Percentiles rank a stretch among this genome's conserved stretches.
These are phyloP conservation scores for Sicus ferrugineus DNA, from an alignment of 2,888 invertebrate species.

Conservation along the genomic window DNA sequence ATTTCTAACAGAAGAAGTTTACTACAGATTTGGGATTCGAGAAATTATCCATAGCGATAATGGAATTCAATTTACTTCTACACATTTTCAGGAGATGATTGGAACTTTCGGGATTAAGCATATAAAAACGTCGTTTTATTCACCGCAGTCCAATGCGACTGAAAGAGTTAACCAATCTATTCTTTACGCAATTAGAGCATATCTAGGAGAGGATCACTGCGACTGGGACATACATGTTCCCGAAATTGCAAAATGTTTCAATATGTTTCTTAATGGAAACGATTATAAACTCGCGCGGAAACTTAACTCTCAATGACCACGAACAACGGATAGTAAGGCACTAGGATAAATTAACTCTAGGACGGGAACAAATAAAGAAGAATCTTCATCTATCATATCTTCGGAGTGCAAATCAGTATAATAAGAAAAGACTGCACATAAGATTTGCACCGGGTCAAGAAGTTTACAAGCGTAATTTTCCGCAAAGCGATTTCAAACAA, in stretches of 20 bases:
- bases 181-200: slow-evolving; percentile 45
- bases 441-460: background rate
- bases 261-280: slow-evolving; percentile 22
- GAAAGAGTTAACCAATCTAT: slow-evolving; percentile 51
- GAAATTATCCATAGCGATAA: background rate
- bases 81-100: background rate
- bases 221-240: slow-evolving; percentile 34
- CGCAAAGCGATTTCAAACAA: slow-evolving; percentile 16
- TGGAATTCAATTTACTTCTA: background rate
- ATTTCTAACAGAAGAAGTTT: background rate
- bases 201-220: slow-evolving; percentile 32
- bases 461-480: background rate
- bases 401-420: background rate
- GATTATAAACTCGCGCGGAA: slow-evolving; percentile 26
- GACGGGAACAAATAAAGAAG: background rate
- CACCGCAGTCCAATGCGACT: slow-evolving; percentile 53
- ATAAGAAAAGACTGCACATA: background rate
- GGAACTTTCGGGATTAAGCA: slow-evolving; percentile 35
- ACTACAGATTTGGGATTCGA: slow-evolving; percentile 1
- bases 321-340: background rate
- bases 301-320: slow-evolving; percentile 20
- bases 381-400: slow-evolving; percentile 18
- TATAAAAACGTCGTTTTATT: slow-evolving; percentile 45
- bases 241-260: slow-evolving; percentile 22
- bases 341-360: background rate